Evolutionary conservation across 2,888 invertebrate species (phyloP).

Genomic region (Polylopha cassiicola): DNA sequence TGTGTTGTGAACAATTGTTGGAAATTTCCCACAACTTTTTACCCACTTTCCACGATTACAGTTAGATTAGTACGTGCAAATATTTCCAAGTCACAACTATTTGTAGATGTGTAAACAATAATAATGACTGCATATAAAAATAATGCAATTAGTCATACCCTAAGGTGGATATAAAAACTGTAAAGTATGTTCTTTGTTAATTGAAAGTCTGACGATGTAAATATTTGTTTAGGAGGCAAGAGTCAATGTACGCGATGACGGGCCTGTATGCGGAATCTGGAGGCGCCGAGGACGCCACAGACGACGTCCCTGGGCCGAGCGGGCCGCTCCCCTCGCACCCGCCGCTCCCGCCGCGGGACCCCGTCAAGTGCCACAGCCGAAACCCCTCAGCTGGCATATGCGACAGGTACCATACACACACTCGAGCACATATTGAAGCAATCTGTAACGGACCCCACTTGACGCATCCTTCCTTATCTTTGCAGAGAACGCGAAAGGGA

Average conservation of each 20-base stretch:
- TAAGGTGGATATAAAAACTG: too few relatives aligned
- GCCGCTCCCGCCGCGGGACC: conserved; percentile 46
- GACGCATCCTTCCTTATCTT: conserved; percentile 21
- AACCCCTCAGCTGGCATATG: conserved; percentile 86
- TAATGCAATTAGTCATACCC: too few relatives aligned
- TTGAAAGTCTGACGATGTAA: conserved; percentile 5
- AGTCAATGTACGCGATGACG: conserved; percentile 93
- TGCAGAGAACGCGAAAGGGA: conserved; percentile 74
- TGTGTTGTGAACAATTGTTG: conserved; percentile 13
- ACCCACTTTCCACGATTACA: conserved; percentile 33
- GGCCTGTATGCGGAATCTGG: conserved; percentile 87
- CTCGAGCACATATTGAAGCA: too few relatives aligned
- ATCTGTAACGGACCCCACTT: too few relatives aligned
- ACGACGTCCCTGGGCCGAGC: conserved; percentile 71
- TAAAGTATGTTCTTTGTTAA: too few relatives aligned
- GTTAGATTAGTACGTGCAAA: conserved; percentile 23
- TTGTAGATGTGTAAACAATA: too few relatives aligned
- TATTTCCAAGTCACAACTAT: conserved; percentile 20
- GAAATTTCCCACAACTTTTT: conserved; percentile 37
- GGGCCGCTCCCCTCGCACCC: conserved; percentile 57
- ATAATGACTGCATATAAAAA: too few relatives aligned
- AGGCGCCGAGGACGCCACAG: conserved; percentile 76
- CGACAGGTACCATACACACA: conserved; percentile 70
- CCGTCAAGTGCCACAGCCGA: conserved; percentile 86
- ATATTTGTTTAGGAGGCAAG: conserved; percentile 80